Conservation (phyloP, 1,140 invertebrate genomes). For the Bombus terrestris region DNA sequence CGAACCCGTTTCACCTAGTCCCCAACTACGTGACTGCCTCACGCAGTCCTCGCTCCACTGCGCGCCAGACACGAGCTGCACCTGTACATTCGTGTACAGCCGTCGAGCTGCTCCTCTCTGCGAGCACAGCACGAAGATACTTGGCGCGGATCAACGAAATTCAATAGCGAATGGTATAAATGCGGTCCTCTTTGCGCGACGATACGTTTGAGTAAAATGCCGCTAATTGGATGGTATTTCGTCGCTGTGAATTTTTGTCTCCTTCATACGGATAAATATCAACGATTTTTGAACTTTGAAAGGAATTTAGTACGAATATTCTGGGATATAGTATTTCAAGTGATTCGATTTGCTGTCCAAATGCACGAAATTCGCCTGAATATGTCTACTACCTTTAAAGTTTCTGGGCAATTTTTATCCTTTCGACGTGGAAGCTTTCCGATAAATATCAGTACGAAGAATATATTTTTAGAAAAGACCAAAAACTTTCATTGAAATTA, state of each 20-base stretch:
- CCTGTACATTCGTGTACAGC: conserved; percentile 52
- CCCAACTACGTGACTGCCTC: conserved; percentile 30
- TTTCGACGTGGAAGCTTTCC: too few species aligned
- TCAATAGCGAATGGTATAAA: neutral
- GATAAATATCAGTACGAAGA: too few species aligned
- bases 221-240: neutral
- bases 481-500: too few species aligned
- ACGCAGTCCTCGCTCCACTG: conserved; percentile 42
- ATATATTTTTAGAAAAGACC: too few species aligned
- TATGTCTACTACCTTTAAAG: too few species aligned
- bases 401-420: too few species aligned
- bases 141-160: neutral
- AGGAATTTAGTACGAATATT: neutral
- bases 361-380: too few species aligned
- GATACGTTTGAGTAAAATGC: neutral
- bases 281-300: neutral
- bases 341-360: too few species aligned
- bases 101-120: neutral
- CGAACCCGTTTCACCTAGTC: conserved; percentile 43
- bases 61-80: conserved; percentile 35
- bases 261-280: too few species aligned
- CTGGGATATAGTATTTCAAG: too few species aligned
- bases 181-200: neutral
- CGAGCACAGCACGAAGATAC: neutral
- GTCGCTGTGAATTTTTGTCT: neutral